phyloP scores from a whole-genome alignment of 2,888 invertebrate genomes.

The Ptycholaimellus sp. region DNA sequence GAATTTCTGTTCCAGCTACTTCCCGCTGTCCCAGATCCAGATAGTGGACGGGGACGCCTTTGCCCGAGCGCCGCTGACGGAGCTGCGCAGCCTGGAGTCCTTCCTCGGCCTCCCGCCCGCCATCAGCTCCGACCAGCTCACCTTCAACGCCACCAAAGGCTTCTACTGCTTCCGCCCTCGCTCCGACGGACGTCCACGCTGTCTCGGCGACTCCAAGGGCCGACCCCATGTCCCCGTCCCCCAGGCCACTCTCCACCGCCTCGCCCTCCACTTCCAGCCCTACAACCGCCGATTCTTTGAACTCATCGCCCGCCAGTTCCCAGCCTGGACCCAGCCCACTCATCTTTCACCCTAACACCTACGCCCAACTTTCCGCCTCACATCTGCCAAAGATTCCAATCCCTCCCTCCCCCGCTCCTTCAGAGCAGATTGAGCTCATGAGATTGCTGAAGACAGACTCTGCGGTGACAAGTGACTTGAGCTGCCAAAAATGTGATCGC shows the following conservation, averaged over 20 bases:
- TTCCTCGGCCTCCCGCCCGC: constrained; percentile 50
- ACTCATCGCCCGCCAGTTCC: constrained; percentile 12
- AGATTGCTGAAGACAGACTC: no score
- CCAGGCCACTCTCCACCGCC: constrained; percentile 4
- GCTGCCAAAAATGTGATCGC: no score
- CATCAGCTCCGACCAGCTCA: constrained; percentile 62
- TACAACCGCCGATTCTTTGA: constrained; percentile 16
- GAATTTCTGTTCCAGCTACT: no score
- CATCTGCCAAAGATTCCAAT: no score
- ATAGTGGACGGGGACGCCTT: constrained; percentile 79
- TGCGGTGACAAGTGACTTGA: no score
- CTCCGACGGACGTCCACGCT: not conserved
- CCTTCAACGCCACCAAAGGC: constrained; percentile 85
- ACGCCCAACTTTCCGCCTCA: no score
- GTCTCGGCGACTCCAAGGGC: constrained; percentile 11
- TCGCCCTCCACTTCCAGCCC: constrained; percentile 10
- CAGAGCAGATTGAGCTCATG: no score
- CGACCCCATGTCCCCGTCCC: constrained; percentile 14
- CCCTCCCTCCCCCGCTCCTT: no score
- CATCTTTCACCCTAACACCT: no score
- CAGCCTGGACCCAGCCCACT: no score
- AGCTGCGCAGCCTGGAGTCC: constrained; percentile 56
- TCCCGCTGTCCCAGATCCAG: constrained; percentile 57
- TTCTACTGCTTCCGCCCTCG: constrained; percentile 48
- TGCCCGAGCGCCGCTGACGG: constrained; percentile 64